Evolutionary conservation across 1,140 invertebrate genomes (phyloP), one percentile per base, ranked within the genome.

Genomic region (Linepithema humile): DNA sequence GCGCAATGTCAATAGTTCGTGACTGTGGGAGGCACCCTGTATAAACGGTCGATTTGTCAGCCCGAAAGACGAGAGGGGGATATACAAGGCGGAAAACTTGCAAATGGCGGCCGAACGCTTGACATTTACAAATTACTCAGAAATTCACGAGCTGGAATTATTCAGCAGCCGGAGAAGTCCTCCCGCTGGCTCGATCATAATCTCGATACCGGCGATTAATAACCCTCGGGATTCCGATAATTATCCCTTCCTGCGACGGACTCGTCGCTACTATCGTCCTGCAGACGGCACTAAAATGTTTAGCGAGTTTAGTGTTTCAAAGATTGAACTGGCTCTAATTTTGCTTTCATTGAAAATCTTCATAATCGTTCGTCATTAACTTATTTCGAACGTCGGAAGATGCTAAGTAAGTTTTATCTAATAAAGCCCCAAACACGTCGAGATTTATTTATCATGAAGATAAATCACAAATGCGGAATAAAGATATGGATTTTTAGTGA

Each of bases 41-140:
- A 77, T 84, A 84, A 87, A 78, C 80, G 86, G 86, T 84, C 85
- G 80, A 87, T 87, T 87, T 87, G 84, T 87, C 86, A 87, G 57
- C 5, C n/a, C 65, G 72, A 15, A 62, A 53, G 55, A 83, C 48
- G 72, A 77, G 85, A 87, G 86, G 57, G 72, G 64, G 62, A 65
- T 84, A 50, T 77, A 80, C 48, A 45, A 80, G 69, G 85, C 69
- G 50, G 64, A 83, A 87, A 70, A 87, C 78, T 87, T 88, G 86
- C 85, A 88, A 85, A 88, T 69, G 83, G 74, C 62, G 69, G 57
- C 74, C 72, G 15, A 55, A 35, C 69, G 59, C 74, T 75, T 82
- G 86, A 88, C 86, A 77, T 85, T 85, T 85, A 88, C 86, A 88
- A 88, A 88, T 87, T 84, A 74, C 55, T 50, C 55, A 40, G 82